phyloP scores from a whole-genome alignment of 2,113 vertebrate species.

The Anser cygnoides region DNA sequence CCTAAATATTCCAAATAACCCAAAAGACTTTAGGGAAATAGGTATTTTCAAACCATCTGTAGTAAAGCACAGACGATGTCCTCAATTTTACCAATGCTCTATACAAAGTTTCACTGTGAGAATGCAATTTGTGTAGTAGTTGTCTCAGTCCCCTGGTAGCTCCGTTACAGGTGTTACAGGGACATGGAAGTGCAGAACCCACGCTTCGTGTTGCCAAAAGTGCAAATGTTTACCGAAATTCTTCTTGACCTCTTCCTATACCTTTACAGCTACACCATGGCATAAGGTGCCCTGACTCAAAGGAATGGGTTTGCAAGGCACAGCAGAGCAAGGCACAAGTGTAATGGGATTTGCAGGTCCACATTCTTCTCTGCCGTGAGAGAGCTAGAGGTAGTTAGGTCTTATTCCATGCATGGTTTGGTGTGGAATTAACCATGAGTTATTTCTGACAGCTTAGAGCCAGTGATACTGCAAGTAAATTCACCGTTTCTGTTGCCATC shows the following conservation, averaged over 20 bases:
- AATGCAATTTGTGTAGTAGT: background rate
- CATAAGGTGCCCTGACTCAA: background rate
- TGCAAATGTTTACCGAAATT: background rate
- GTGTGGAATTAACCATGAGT: background rate
- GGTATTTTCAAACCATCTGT: background rate
- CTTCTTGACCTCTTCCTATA: background rate
- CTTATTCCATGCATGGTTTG: background rate
- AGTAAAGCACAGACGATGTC: background rate
- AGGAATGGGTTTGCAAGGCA: background rate
- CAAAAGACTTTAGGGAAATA: background rate
- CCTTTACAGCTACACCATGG: background rate
- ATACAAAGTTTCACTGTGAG: background rate
- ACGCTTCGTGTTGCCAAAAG: background rate
- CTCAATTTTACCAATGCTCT: background rate
- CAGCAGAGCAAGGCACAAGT: background rate
- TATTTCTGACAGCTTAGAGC: background rate
- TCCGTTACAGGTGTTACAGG: background rate
- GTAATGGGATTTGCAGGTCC: background rate
- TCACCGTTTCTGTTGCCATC: background rate
- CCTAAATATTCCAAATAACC: background rate
- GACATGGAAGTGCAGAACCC: background rate
- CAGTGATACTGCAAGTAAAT: background rate
- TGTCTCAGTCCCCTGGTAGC: background rate
- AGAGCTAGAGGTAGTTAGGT: background rate
- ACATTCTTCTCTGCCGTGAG: background rate